Base-by-base conservation (phyloP, 2,113 vertebrate genomes). In the Hippolais icterina region DNA sequence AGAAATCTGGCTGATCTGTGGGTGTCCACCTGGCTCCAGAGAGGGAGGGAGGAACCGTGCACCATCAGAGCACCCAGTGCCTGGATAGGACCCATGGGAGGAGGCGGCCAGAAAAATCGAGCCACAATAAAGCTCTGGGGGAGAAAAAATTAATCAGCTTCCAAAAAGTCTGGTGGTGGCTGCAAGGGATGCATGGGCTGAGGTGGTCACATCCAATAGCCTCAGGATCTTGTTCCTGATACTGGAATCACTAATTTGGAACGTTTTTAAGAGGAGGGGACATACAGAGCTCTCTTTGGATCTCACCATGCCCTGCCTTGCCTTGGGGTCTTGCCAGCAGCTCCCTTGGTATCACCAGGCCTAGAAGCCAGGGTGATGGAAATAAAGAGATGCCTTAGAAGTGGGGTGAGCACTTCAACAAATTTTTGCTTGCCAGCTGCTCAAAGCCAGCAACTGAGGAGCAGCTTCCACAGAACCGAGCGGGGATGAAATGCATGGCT, bases 71-170 rank as follows among this genome's bases (percentile, higher is more conserved):
- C 54, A 4, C 17, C 14, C 44, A 3, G 0, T 2, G n/a, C 15
- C 29, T 15, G 37, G 14, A 9, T 0, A 22, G 47, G 15, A 53
- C 39, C 93, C 86, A 0, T 3, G 89, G 61, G 37, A 63, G 2
- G 1, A 57, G 37, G 22, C 3, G 41, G 12, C 7, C 0, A 0
- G 23, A 14, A 28, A 63, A 24, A 54, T 3, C 14, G 28, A 66
- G 20, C 47, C 15, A 1, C n/a, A 31, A 11, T 12, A 63, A 25
- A 82, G 9, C 7, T 50, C 35, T 12, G 47, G 37, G 3, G 6
- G 28, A 0, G 2, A 4, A 46, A 64, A 37, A 25, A 13, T 16
- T 1, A 50, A 65, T 6, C 28, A 31, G 10, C 19, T 79, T 18
- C 42, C 46, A 6, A 20, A 91, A 75, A 70, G 20, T 31, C 46